These are phyloP conservation scores for Montipora capricornis DNA, from an alignment of 64 coral and sea anemone genomes.

Conservation along the genomic window DNA sequence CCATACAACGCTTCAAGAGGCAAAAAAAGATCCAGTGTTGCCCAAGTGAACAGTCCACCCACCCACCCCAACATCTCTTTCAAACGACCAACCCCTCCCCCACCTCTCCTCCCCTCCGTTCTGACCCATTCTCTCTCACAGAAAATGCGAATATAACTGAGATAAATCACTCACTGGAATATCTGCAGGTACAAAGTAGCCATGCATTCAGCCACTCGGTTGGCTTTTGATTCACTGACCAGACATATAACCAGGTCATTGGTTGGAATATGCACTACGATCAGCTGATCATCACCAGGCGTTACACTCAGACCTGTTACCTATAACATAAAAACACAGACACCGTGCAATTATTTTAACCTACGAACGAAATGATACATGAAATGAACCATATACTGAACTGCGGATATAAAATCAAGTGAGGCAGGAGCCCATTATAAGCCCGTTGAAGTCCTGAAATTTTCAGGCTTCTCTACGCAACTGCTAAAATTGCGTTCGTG, in stretches of 20 bases:
- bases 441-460: no score
- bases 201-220: slow-evolving; percentile 74
- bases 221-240: slow-evolving; percentile 56
- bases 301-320: slow-evolving; percentile 48
- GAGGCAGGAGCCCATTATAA: no score
- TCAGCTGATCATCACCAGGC: slow-evolving; percentile 65
- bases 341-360: background rate
- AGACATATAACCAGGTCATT: slow-evolving; percentile 85
- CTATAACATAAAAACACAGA: slow-evolving; percentile 18
- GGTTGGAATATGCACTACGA: slow-evolving; percentile 47
- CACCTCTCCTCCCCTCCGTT: background rate
- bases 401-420: no score
- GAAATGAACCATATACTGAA: no score
- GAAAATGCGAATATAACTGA: background rate
- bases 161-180: slow-evolving; percentile 49
- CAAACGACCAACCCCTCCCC: no score
- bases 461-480: no score
- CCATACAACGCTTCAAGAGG: no score
- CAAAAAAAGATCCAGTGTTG: no score
- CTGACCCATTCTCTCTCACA: background rate
- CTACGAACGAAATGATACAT: no score
- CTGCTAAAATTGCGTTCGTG: no score
- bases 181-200: slow-evolving; percentile 59
- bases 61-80: no score
- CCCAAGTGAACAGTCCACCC: no score